Conservation (phyloP, 2,888 invertebrate species). For the Trichogramma dendrolimi region DNA sequence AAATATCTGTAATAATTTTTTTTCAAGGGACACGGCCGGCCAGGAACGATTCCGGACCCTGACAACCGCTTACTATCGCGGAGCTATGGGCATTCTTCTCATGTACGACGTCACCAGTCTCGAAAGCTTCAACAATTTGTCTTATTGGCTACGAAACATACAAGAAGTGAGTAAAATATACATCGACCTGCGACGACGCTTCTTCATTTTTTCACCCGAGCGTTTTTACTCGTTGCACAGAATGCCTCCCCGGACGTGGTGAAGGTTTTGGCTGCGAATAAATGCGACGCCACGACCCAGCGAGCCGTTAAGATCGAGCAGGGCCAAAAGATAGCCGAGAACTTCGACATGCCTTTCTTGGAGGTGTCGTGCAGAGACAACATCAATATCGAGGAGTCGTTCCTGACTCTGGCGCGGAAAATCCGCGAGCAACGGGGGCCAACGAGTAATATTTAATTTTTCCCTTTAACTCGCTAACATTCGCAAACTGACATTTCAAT, state of each 20-base stretch:
- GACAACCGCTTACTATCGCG: slow-evolving; percentile 84
- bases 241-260: slow-evolving; percentile 84
- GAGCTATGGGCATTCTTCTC: slow-evolving; percentile 85
- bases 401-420: slow-evolving; percentile 74
- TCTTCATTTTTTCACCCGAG: not conserved
- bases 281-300: slow-evolving; percentile 74
- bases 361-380: slow-evolving; percentile 85
- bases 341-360: slow-evolving; percentile 83
- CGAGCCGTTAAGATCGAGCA: slow-evolving; percentile 74
- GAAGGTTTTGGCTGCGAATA: slow-evolving; percentile 80
- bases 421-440: slow-evolving; percentile 75
- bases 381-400: slow-evolving; percentile 80
- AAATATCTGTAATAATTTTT: slow-evolving; percentile 17
- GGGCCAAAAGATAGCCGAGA: slow-evolving; percentile 83
- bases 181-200: not conserved
- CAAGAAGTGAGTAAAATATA: slow-evolving; percentile 63
- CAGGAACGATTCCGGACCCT: slow-evolving; percentile 73
- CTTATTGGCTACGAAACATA: slow-evolving; percentile 86
- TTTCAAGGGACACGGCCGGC: slow-evolving; percentile 79
- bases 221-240: slow-evolving; percentile 53
- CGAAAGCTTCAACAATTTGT: slow-evolving; percentile 85
- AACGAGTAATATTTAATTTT: slow-evolving; percentile 57
- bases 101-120: slow-evolving; percentile 88
- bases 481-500: not conserved
- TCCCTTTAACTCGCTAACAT: not conserved